A percentile compares a stretch with the other conserved stretches of the same genome.
phyloP scores from a whole-genome alignment of 2,113 vertebrate species.

The Syngnathus scovelli region DNA sequence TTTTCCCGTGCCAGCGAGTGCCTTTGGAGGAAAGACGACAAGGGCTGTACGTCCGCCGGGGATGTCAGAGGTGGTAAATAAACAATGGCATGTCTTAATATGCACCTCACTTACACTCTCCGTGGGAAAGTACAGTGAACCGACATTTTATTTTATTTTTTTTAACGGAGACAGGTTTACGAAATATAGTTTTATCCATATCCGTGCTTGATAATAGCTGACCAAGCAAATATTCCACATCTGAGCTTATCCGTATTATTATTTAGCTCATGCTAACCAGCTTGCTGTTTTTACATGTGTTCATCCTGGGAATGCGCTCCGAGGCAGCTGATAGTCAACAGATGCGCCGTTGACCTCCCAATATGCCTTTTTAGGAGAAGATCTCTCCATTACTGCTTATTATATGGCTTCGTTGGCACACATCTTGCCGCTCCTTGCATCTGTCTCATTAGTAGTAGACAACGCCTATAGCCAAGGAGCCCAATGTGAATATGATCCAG shows the following conservation, averaged over 20 bases:
- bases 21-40: constrained; percentile 42
- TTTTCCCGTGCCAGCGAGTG: constrained; percentile 46
- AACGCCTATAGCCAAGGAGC: constrained; percentile 2
- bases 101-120: constrained; percentile 23
- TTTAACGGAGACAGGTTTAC: no score
- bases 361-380: constrained; percentile 51
- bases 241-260: background rate
- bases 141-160: background rate
- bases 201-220: no score
- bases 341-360: constrained; percentile 60
- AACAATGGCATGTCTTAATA: constrained; percentile 48
- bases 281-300: constrained; percentile 9
- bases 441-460: constrained; percentile 26
- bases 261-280: background rate
- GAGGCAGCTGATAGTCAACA: constrained; percentile 50
- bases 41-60: constrained; percentile 39
- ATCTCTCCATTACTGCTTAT: constrained; percentile 51
- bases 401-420: constrained; percentile 39
- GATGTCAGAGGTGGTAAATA: constrained; percentile 46
- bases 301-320: constrained; percentile 21
- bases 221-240: background rate
- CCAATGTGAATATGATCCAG: background rate
- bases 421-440: constrained; percentile 33
- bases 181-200: no score
- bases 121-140: constrained; percentile 9